Evolutionary conservation across 2,888 invertebrate species (phyloP).

Genomic region (Polymixis lichenea): DNA sequence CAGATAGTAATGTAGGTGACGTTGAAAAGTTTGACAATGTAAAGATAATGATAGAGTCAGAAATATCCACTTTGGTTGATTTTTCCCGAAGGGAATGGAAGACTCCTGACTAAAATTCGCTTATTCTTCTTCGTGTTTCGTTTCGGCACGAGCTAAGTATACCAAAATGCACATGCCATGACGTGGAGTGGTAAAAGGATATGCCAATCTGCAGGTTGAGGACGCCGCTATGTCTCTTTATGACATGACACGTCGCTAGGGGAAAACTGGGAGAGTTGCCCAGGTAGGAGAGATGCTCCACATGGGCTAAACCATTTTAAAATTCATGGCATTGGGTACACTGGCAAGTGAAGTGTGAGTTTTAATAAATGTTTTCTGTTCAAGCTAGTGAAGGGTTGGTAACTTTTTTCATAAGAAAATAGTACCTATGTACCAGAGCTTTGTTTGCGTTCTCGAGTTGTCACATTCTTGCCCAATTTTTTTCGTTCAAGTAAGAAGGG

Average conservation of each 20-base stretch:
- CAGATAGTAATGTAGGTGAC: constrained; percentile 32
- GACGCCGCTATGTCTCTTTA: too few relatives aligned
- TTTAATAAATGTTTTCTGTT: not conserved
- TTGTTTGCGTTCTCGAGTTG: too few relatives aligned
- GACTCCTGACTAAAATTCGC: not conserved
- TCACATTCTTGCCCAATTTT: not conserved
- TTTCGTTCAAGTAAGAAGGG: too few relatives aligned
- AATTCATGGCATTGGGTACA: not conserved
- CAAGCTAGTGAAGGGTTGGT: not conserved
- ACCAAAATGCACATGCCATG: not conserved
- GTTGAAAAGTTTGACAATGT: constrained; percentile 19
- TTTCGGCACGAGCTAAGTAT: not conserved
- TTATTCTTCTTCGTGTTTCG: not conserved
- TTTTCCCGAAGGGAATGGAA: not conserved
- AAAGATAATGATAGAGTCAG: not conserved
- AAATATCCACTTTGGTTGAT: not conserved
- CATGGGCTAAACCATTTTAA: too few relatives aligned
- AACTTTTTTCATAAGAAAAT: not conserved
- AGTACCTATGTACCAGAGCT: too few relatives aligned
- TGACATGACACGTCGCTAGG: not conserved
- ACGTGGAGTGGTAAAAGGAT: not conserved
- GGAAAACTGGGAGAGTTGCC: not conserved
- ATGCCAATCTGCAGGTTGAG: not conserved
- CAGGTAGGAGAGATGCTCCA: not conserved
- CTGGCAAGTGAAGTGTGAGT: too few relatives aligned